phyloP scores from a whole-genome alignment of 1,140 invertebrate species.

The Drosophila tani region DNA sequence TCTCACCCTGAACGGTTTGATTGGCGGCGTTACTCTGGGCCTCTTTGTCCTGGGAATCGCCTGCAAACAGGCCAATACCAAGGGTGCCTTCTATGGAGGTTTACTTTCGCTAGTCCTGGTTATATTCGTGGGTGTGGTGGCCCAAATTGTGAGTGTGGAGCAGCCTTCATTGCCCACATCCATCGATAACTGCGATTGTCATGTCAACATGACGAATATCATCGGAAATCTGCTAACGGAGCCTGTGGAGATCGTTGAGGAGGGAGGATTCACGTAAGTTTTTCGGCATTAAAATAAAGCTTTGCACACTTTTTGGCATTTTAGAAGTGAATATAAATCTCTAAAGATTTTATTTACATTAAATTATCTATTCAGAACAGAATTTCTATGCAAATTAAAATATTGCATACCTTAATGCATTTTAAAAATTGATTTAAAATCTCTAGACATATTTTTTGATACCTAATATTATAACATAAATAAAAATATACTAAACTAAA shows the following conservation, averaged over 20 bases:
- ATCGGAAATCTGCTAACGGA: constrained; percentile 49
- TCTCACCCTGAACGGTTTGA: constrained; percentile 94
- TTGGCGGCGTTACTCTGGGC: constrained; percentile 93
- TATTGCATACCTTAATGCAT: no score
- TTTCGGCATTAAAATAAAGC: no score
- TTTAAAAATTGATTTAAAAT: no score
- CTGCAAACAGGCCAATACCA: constrained; percentile 93
- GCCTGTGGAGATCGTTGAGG: constrained; percentile 9
- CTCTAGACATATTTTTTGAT: no score
- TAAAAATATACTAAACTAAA: no score
- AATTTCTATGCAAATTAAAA: no score
- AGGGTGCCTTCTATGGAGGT: constrained; percentile 86
- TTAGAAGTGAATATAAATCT: no score
- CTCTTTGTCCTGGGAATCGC: constrained; percentile 95
- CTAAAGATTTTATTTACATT: no score
- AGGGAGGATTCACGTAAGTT: constrained; percentile 72
- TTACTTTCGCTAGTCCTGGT: constrained; percentile 85
- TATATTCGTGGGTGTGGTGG: constrained; percentile 85
- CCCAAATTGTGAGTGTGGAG: constrained; percentile 85
- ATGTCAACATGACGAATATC: constrained; percentile 82
- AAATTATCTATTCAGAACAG: no score
- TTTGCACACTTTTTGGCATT: no score
- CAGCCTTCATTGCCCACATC: constrained; percentile 83
- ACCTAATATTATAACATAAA: no score
- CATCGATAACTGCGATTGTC: constrained; percentile 84